Base-by-base conservation (phyloP, 2,797 vertebrate genomes). In the Malurus splendens region DNA sequence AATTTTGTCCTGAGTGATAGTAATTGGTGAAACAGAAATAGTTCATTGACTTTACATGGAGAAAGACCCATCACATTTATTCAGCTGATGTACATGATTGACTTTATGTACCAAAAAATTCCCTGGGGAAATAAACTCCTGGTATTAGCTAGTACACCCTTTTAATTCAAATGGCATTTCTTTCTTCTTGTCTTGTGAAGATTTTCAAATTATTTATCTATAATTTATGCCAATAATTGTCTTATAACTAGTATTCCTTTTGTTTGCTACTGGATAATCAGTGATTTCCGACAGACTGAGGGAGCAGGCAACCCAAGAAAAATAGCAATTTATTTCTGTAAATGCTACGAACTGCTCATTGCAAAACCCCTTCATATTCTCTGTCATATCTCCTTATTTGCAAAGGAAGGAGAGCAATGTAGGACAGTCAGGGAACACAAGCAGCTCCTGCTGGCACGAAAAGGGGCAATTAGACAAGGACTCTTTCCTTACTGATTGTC, bases 401-500 rank as follows among this genome's bases (percentile, higher is more conserved):
- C 23, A 89, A 64, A 59, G 7, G 30, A 62, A 28, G 1, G 4
- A 74, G 61, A 74, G 25, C 7, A 22, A 24, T 2, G 5, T 8
- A 36, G 28, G 68, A 27, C 6, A 57, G 11, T 18, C 27, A 80
- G 7, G 14, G 14, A 77, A 57, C 22, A 42, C 2, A 28, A 50
- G 8, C 5, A 47, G 5, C 12, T 86, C 22, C 36, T 39, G 5
- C 13, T 27, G 61, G 24, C 6, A 27, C 42, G 23, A 25, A 60
- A 17, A 4, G 2, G 6, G 4, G 4, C 18, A 71, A 9, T 23
- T 56, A 52, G 33, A 62, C 5, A 48, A 6, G 1, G 9, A 20
- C 38, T 10, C 2, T 65, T 72, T 64, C 73, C 44, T 54, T 7
- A 51, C 5, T 33, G 8, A 51, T 76, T 51, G 15, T 23, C 14